Conservation (phyloP, 1,140 invertebrate genomes). For the Olivierus martensii region DNA sequence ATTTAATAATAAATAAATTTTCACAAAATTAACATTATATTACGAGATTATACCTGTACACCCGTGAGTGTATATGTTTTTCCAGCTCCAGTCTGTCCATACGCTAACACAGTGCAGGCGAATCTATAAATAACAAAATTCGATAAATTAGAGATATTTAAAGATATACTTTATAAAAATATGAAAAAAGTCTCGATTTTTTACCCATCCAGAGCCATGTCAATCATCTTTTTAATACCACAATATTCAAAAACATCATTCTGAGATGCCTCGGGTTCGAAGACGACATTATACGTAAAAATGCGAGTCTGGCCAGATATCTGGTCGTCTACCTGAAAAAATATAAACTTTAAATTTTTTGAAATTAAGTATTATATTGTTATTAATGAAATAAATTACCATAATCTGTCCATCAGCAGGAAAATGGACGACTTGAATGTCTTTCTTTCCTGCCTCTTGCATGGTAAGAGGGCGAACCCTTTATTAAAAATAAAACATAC, state of each 20-base stretch:
- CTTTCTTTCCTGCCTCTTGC: slow-evolving; percentile 28
- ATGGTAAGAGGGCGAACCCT: slow-evolving; percentile 27
- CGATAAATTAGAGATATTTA: not conserved
- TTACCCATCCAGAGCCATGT: slow-evolving; percentile 76
- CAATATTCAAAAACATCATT: slow-evolving; percentile 60
- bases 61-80: slow-evolving; percentile 93
- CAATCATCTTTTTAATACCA: slow-evolving; percentile 67
- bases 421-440: slow-evolving; percentile 27
- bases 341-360: too few species aligned
- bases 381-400: slow-evolving; percentile 22
- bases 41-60: slow-evolving; percentile 43
- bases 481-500: not conserved
- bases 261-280: slow-evolving; percentile 72
- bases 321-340: slow-evolving; percentile 50
- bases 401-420: slow-evolving; percentile 29
- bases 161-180: not conserved
- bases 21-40: too few species aligned
- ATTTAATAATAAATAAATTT: too few species aligned
- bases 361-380: too few species aligned
- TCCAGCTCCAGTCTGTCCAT: slow-evolving; percentile 92
- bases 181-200: slow-evolving; percentile 2
- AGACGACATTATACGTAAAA: slow-evolving; percentile 45
- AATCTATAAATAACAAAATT: slow-evolving; percentile 38
- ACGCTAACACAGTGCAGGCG: slow-evolving; percentile 85
- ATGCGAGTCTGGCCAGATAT: slow-evolving; percentile 31